Conservation (phyloP, 2,888 invertebrate genomes). For the Aplocera efformata region DNA sequence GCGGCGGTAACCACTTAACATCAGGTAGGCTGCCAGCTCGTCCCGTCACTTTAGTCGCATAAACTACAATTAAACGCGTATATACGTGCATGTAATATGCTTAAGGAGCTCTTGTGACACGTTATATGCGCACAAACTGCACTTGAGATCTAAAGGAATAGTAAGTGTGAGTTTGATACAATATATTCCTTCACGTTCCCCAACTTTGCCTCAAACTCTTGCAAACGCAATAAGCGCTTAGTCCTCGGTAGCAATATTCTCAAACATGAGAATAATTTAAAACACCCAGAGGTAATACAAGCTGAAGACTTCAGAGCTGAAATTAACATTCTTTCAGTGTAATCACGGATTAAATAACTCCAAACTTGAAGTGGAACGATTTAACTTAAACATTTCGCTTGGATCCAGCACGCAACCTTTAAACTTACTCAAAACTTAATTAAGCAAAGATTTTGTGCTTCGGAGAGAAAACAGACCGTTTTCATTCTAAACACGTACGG, state of each 20-base stretch:
- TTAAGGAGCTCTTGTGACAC: too few species aligned
- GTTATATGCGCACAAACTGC: too few species aligned
- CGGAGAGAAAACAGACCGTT: conserved; percentile 17
- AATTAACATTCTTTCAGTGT: conserved; percentile 20
- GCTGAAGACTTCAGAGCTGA: conserved; percentile 7
- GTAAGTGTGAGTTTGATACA: too few species aligned
- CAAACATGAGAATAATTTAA: neutral
- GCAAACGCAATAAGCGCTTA: conserved; percentile 3
- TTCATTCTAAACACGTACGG: conserved; percentile 18
- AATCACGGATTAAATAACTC: conserved; percentile 12
- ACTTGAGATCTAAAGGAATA: too few species aligned
- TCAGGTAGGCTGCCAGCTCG: too few species aligned
- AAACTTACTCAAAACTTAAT: conserved; percentile 31
- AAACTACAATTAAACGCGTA: too few species aligned
- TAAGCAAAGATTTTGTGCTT: conserved; percentile 28
- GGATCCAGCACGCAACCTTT: conserved; percentile 26
- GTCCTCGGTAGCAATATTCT: conserved; percentile 7
- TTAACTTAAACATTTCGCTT: conserved; percentile 24
- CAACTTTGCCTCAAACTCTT: too few species aligned
- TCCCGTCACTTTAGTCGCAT: too few species aligned
- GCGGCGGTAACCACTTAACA: too few species aligned
- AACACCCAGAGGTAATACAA: neutral
- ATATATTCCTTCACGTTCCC: too few species aligned
- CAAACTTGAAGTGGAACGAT: conserved; percentile 18
- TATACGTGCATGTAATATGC: too few species aligned